Conservation (phyloP, 2,113 vertebrate species). For the Eulacestoma nigropectus region DNA sequence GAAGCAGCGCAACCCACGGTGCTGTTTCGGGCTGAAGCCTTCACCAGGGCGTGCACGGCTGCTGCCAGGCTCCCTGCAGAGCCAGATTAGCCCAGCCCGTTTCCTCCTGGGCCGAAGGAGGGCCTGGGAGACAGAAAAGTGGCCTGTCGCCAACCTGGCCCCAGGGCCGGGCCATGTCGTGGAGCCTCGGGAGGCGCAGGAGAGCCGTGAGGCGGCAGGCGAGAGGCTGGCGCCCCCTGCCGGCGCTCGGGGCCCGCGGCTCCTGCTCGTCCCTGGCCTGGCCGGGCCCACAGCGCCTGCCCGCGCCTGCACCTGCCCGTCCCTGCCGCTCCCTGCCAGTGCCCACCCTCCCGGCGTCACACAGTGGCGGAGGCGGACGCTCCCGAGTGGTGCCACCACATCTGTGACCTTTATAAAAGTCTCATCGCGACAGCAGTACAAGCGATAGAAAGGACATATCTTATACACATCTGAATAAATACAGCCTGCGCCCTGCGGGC, state of each 20-base stretch:
- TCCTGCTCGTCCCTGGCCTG: background rate
- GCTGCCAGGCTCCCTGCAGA: background rate
- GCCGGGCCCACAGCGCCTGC: background rate
- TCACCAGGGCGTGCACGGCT: background rate
- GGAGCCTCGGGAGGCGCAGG: background rate
- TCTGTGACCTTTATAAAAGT: constrained; percentile 53
- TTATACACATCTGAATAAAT: constrained; percentile 62
- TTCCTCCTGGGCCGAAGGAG: background rate
- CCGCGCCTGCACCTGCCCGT: background rate
- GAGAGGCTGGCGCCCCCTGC: background rate
- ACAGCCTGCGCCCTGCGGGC: background rate
- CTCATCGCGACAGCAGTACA: constrained; percentile 8
- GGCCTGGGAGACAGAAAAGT: accelerated
- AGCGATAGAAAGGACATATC: constrained; percentile 58
- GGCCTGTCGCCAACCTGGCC: background rate
- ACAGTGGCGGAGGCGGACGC: background rate
- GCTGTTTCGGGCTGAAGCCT: background rate
- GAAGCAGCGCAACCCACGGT: background rate
- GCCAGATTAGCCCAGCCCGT: no score
- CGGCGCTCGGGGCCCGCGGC: background rate
- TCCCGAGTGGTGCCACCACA: background rate
- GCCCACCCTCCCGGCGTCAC: background rate
- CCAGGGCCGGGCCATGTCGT: accelerated
- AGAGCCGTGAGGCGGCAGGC: background rate
- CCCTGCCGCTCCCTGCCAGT: accelerated